phyloP scores from a whole-genome alignment of 2,113 vertebrate species.

The Eidolon helvum region DNA sequence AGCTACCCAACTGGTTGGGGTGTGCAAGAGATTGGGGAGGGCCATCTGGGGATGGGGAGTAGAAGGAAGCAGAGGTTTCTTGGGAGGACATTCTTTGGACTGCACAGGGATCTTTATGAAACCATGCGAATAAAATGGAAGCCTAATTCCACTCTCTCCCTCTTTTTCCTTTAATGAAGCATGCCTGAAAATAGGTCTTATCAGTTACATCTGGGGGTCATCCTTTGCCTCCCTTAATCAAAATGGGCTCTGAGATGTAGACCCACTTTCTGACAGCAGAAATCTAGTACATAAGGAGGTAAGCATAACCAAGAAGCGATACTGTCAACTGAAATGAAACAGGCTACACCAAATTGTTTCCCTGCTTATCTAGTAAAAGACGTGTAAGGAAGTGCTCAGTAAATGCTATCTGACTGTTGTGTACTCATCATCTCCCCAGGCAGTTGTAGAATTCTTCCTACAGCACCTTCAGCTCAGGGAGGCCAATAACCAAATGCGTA shows the following conservation, averaged over 20 bases:
- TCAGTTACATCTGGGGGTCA: background rate
- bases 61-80: background rate
- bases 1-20: background rate
- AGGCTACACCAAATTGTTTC: background rate
- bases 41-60: background rate
- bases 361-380: conserved; percentile 33
- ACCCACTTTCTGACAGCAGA: background rate
- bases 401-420: background rate
- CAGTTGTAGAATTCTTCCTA: background rate
- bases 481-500: background rate
- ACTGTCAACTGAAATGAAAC: conserved; percentile 34
- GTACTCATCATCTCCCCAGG: background rate
- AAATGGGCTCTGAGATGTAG: background rate
- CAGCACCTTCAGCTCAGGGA: background rate
- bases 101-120: background rate
- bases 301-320: conserved; percentile 7
- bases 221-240: background rate
- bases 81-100: background rate
- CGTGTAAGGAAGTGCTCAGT: background rate
- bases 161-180: background rate
- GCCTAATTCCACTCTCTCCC: background rate
- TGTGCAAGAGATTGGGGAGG: no score
- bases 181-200: background rate
- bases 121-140: background rate
- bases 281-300: background rate